Base-by-base conservation (phyloP, 2,888 invertebrate genomes). In the Rhyacophila evoluta region DNA sequence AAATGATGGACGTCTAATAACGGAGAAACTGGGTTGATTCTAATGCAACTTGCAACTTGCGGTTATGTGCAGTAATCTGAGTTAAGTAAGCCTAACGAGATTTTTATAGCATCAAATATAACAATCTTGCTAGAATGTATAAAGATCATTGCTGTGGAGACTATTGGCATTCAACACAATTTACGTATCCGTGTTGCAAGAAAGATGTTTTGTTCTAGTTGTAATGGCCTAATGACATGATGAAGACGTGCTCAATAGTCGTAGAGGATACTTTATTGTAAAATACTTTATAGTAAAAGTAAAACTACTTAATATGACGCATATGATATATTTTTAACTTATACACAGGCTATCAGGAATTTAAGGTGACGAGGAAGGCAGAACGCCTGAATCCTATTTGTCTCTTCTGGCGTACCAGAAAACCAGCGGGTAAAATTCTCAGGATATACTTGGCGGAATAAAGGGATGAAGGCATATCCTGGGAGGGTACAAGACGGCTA, bases 51-150 rank as follows among this genome's bases (percentile, higher is more conserved):
- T 55, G 55, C 19, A 55, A 25, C 55, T 55, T 55, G 55, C 19
- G 55, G 55, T 55, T 55, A 55, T 55, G 55, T 55, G 55, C 55
- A 55, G 15, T 55, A 55, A 55, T 55, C 19, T 55, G 55, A 10
- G 10, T 10, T 19, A 10, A 10, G 55, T 19, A 10, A 10, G 55
- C 25, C 25, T 25, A 1, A 55, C 19, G 55, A 6, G 10, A 19
- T 55, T 55, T n/a, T 55, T 8, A 19, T 1, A 55, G 10, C 19
- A 55, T 55, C 55, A 55, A 55, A 55, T 1, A 55, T 19, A 25
- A 8, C 25, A 25, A 25, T 19, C 6, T 55, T 19, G 1, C 10
- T 55, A 25, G 10, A 25, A 5, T 25, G 19, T 10, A 1, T 25
- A 1, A 55, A 3, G 12, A 25, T 2, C 1, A 55, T 19, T 19